Base-by-base conservation (phyloP, 2,113 vertebrate genomes). In the Acanthochromis polyacanthus region DNA sequence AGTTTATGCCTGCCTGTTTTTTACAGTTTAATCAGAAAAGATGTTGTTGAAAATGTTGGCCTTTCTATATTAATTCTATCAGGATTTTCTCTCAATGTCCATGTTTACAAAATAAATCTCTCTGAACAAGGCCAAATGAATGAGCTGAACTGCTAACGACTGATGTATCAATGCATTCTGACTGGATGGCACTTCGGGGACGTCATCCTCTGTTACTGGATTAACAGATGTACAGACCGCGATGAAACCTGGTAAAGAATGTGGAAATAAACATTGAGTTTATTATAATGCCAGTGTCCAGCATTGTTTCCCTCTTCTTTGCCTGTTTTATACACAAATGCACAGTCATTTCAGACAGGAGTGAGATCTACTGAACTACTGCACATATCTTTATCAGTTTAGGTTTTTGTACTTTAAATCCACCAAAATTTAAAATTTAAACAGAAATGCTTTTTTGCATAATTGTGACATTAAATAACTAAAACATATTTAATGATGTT, bases 201-300 rank as follows among this genome's bases (percentile, higher is more conserved):
- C 56, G 71, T 85, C 87, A 60, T 91, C 77, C 90, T 75, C 74
- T 90, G 90, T 93, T 93, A 83, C 88, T 80, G 89, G 77, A 82
- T 86, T 83, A 87, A 91, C 90, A 90, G 87, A 88, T 91, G 90
- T 91, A 92, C 88, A 91, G 87, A 89, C 79, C 74, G 38, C 70
- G 46, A 86, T 38, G 55, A 89, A 90, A 89, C 83, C 80, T 87
- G 91, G 76, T 90, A 67, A 86, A 87, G 89, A 94, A 93, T 94
- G 91, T 93, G 92, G 81, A 94, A 93, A 93, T 95, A 95, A 95
- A 95, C 67, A 85, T 84, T 81, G 86, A 92, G 56, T 94, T 92
- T 90, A 88, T 72, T 82, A 77, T 28, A 63, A 59, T 3, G 5
- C 16, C 16, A 38, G 30, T 30, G 30, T 85, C 52, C 38, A 17